Evolutionary conservation across 2,797 vertebrate genomes (phyloP), one percentile per base, ranked within the genome.

Genomic region (Sitta carolinensis): DNA sequence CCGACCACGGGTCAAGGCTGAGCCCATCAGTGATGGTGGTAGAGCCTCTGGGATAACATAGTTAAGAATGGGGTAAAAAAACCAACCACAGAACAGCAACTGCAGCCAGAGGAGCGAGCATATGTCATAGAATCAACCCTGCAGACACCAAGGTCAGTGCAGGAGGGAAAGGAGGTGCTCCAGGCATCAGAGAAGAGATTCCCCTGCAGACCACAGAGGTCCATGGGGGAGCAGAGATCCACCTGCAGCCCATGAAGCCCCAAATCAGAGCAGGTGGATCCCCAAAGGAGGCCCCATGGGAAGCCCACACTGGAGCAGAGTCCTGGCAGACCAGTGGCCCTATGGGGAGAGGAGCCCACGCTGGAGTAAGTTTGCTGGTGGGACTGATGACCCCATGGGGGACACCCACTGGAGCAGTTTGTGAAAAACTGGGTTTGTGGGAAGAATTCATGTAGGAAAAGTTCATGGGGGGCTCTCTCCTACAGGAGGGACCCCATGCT

Each of bases 301-400:
- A 15, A 62, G 36, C 13, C 61, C 12, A 43, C 6, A 10, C 10
- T 61, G 59, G 18, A 66, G 27, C 13, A 66, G 30, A 4, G n/a
- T 38, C 43, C 27, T 54, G 11, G 30, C 34, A 67, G 34, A 78
- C 22, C 11, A 36, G 40, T 4, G 23, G 25, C 7, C 23, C 32
- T 18, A 8, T 5, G 19, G 13, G 50, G 51, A 42, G 45, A 58
- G 48, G 10, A 20, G 30, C 4, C 23, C 36, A 67, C 1, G 0
- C 6, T 38, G 43, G n/a, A 80, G n/a, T 21, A 62, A 27, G n/a
- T 67, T 59, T 68, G 38, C 62, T 59, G 62, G 38, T 52, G 22
- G n/a, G 27, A 84, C n/a, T 59, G 32, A 18, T 1, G 12, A 59
- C 5, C 25, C 27, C 1, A 0, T 23, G 34, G 30, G 21, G 25